Conservation (phyloP, 2,797 vertebrate genomes). For the Tympanoctomys barrerae region DNA sequence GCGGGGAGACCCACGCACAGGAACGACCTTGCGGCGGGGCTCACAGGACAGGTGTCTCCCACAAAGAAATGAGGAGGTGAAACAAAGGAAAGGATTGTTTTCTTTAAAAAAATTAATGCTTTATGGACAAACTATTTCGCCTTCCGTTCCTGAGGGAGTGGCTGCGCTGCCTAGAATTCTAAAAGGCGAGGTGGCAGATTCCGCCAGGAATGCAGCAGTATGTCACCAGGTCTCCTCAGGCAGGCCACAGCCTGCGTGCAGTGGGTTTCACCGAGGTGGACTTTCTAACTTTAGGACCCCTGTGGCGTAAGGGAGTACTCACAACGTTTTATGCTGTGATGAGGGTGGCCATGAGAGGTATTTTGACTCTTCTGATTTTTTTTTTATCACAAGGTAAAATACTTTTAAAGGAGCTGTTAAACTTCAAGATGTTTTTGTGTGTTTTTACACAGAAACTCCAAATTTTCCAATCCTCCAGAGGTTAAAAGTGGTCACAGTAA, state of each 20-base stretch:
- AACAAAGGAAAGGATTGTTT: not conserved
- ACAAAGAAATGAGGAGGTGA: not conserved
- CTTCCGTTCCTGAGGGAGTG: not conserved
- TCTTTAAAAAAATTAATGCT: not conserved
- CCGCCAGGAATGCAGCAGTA: not conserved
- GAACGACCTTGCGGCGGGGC: not conserved
- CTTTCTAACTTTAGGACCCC: not conserved
- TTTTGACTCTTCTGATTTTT: not conserved
- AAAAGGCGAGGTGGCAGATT: not conserved
- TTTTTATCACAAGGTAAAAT: not conserved
- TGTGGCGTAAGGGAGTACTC: not conserved
- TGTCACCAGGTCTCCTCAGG: not conserved
- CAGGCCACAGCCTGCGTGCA: rapidly evolving
- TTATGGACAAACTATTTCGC: not conserved
- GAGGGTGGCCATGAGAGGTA: not conserved
- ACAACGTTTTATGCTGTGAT: not conserved
- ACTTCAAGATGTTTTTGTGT: not conserved
- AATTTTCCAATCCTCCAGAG: not conserved
- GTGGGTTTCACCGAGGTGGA: not conserved
- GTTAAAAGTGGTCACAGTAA: not conserved
- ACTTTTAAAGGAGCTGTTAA: not conserved
- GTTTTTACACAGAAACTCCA: not conserved
- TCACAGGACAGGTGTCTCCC: not conserved
- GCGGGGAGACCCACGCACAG: not conserved
- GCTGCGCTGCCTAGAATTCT: not conserved